These are phyloP conservation scores for Eilema caniola DNA, from an alignment of 2,888 invertebrate genomes.

Conservation along the genomic window DNA sequence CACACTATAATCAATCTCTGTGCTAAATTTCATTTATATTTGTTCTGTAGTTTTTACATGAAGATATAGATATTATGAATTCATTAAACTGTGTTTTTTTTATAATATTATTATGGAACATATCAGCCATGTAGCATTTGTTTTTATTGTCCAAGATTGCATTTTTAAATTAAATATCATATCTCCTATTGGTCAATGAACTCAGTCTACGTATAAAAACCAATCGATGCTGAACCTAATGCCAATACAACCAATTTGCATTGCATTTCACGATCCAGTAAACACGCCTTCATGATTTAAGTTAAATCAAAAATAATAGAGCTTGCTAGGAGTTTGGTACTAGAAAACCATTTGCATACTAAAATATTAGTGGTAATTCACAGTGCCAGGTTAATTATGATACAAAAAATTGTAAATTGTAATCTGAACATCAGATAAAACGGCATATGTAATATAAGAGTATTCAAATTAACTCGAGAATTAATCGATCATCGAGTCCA, in stretches of 20 bases:
- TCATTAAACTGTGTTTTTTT: too few relatives aligned
- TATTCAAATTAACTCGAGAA: neutral
- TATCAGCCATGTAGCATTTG: too few relatives aligned
- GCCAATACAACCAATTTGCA: constrained; percentile 7
- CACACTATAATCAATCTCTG: neutral
- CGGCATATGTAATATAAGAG: neutral
- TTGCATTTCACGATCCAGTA: constrained; percentile 14
- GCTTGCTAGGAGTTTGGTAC: neutral
- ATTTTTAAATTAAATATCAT: too few relatives aligned
- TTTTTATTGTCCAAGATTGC: too few relatives aligned
- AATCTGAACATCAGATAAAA: neutral
- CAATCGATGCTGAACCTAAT: neutral
- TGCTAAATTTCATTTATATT: neutral
- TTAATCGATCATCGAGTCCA: neutral
- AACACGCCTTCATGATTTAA: neutral
- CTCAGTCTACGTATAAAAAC: neutral
- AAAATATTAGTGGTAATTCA: neutral
- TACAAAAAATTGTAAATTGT: neutral
- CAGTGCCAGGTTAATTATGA: neutral
- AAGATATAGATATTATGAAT: too few relatives aligned
- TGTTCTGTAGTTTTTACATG: too few relatives aligned
- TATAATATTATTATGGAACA: too few relatives aligned
- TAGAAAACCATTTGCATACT: neutral
- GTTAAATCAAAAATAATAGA: neutral
- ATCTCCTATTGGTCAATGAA: neutral